Conservation (phyloP, 2,888 invertebrate genomes). For the Mayetiola destructor region DNA sequence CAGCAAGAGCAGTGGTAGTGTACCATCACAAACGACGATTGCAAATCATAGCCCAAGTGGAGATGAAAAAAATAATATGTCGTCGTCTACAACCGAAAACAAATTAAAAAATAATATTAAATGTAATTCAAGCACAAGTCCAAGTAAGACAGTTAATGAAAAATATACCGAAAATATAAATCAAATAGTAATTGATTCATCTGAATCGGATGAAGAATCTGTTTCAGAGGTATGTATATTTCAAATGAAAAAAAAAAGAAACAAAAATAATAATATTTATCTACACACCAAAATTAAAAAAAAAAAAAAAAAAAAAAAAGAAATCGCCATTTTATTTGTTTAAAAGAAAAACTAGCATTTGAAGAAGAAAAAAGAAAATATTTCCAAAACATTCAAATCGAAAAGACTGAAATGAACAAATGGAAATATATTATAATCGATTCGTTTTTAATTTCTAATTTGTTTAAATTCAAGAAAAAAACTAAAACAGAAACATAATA, state of each 20-base stretch:
- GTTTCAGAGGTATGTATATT: slow-evolving; percentile 82
- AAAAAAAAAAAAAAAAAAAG: background rate
- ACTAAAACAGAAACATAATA: background rate
- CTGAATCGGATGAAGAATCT: slow-evolving; percentile 92
- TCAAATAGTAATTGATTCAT: slow-evolving; percentile 82
- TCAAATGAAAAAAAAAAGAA: slow-evolving; percentile 36
- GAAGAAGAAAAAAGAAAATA: background rate
- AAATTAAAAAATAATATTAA: slow-evolving; percentile 42
- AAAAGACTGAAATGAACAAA: no score
- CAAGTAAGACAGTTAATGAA: slow-evolving; percentile 74
- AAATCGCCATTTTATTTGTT: slow-evolving; percentile 9
- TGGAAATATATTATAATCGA: no score
- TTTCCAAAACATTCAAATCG: no score
- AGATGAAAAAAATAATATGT: slow-evolving; percentile 16
- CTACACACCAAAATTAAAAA: slow-evolving; percentile 27
- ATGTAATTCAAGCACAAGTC: slow-evolving; percentile 73
- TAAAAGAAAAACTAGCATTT: background rate
- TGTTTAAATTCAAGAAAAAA: slow-evolving; percentile 1
- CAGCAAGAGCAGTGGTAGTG: slow-evolving; percentile 17
- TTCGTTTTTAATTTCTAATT: no score
- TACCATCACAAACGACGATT: slow-evolving; percentile 20
- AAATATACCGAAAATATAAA: slow-evolving; percentile 71
- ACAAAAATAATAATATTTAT: no score
- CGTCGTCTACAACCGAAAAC: slow-evolving; percentile 12
- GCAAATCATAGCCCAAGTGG: slow-evolving; percentile 16